Percentiles rank a stretch among this genome's conserved stretches.
Conservation (phyloP, 2,797 vertebrate species). For the Rhinoraja longicauda region DNA sequence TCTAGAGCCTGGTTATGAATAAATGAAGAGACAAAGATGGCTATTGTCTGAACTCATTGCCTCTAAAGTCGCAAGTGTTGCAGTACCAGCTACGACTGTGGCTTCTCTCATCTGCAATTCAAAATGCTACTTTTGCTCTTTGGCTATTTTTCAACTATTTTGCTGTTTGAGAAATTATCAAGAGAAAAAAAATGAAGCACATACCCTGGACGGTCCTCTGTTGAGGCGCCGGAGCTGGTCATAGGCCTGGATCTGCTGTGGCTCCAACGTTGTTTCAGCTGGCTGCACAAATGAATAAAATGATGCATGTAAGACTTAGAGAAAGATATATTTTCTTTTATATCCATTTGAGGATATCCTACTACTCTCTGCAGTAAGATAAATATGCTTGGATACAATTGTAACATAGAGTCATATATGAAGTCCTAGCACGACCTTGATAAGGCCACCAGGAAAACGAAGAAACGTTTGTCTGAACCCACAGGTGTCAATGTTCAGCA, state of each 20-base stretch:
- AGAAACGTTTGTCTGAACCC: too few species aligned
- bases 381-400: too few species aligned
- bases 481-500: too few species aligned
- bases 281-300: constrained; percentile 55
- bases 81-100: background rate
- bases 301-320: background rate
- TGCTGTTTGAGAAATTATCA: background rate
- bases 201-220: constrained; percentile 82
- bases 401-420: too few species aligned
- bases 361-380: background rate
- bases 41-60: background rate
- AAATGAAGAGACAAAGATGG: background rate
- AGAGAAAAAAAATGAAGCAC: background rate
- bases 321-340: too few species aligned
- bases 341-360: background rate
- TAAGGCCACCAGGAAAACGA: too few species aligned
- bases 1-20: too few species aligned
- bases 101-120: background rate
- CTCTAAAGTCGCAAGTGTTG: background rate
- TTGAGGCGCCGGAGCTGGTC: constrained; percentile 84
- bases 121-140: background rate
- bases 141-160: background rate
- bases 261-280: constrained; percentile 69
- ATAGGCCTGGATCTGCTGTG: constrained; percentile 86
- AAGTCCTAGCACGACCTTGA: too few species aligned